Percentiles rank a stretch among this genome's conserved stretches.
phyloP scores from a whole-genome alignment of 2,113 vertebrate species.

The Nannospalax galili region DNA sequence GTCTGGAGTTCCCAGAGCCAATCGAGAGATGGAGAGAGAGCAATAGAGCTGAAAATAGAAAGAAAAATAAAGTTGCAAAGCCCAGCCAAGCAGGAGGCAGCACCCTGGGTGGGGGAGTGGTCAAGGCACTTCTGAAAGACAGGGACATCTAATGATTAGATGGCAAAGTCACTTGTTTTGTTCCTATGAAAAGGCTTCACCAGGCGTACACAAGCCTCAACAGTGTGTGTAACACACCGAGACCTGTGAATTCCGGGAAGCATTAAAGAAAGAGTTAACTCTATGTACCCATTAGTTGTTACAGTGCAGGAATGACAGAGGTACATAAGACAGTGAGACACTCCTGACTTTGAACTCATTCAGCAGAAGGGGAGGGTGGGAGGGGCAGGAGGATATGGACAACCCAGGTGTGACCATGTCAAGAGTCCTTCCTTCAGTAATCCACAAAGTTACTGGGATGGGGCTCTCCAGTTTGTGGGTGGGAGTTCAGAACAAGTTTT shows the following conservation, averaged over 20 bases:
- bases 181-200: neutral
- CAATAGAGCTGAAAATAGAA: constrained; percentile 54
- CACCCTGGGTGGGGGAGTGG: neutral
- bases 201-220: neutral
- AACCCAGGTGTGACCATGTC: neutral
- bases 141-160: neutral
- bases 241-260: neutral
- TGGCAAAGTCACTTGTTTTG: neutral
- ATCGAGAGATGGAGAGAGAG: constrained; percentile 3
- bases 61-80: constrained; percentile 44
- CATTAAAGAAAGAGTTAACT: neutral
- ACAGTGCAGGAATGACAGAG: neutral
- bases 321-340: neutral
- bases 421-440: neutral
- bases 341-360: neutral
- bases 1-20: neutral
- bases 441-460: neutral
- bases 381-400: too few species aligned
- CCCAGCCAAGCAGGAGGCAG: neutral
- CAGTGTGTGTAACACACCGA: too few species aligned
- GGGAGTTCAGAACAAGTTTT: neutral
- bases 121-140: neutral
- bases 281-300: neutral
- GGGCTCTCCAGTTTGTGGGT: neutral
- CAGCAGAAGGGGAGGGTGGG: neutral